Conservation (phyloP, 2,113 vertebrate species). For the Brienomyrus longianalis region DNA sequence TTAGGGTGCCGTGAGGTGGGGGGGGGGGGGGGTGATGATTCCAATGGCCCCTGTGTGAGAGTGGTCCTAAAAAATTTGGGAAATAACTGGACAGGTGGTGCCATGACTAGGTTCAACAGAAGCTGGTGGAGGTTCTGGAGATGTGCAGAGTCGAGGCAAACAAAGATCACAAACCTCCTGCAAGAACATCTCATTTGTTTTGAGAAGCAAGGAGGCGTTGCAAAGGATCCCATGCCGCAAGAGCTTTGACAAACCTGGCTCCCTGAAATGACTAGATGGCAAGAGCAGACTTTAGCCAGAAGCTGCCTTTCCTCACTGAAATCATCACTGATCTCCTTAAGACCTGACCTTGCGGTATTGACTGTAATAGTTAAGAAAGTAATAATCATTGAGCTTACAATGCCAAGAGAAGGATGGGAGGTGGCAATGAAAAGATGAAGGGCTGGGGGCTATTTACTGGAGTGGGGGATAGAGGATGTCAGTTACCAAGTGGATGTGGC, state of each 20-base stretch:
- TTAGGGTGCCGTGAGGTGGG: too few relatives aligned
- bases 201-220: not conserved
- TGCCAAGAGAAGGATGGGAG: not conserved
- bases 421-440: not conserved
- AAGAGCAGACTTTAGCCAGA: not conserved
- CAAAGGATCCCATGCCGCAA: not conserved
- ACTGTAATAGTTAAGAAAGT: not conserved
- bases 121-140: not conserved
- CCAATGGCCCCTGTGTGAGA: too few relatives aligned
- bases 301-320: not conserved
- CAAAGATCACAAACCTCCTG: not conserved
- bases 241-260: not conserved
- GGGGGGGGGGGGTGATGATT: too few relatives aligned
- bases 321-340: not conserved
- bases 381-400: not conserved
- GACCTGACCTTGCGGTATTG: not conserved
- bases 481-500: not conserved
- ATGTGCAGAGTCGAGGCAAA: not conserved
- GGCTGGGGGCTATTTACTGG: not conserved
- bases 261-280: not conserved
- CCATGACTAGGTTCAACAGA: not conserved
- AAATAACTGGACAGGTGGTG: not conserved
- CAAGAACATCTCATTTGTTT: not conserved
- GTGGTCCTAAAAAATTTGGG: too few relatives aligned
- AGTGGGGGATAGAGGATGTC: not conserved